Percentiles rank a stretch among this genome's conserved stretches.
These are phyloP conservation scores for Galeruca laticollis DNA, from an alignment of 2,888 invertebrate species.

Conservation along the genomic window DNA sequence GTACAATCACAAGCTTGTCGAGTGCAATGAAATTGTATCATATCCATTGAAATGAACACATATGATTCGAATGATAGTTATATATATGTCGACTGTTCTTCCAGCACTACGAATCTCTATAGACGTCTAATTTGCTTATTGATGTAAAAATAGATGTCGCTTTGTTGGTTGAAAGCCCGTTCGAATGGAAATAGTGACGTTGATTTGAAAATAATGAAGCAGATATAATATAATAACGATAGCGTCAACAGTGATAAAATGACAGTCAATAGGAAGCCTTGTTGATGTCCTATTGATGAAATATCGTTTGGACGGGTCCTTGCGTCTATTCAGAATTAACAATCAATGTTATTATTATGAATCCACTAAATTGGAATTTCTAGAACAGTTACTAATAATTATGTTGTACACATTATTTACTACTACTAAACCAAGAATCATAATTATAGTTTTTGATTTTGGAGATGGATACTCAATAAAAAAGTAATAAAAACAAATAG, in stretches of 20 bases:
- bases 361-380: too few relatives aligned
- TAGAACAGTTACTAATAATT: too few relatives aligned
- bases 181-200: neutral
- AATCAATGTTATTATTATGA: neutral
- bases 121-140: neutral
- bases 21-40: too few relatives aligned
- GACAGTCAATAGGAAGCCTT: neutral
- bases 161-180: neutral
- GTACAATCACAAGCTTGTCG: too few relatives aligned
- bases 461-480: too few relatives aligned
- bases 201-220: neutral
- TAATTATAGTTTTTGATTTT: too few relatives aligned
- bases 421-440: too few relatives aligned
- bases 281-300: neutral
- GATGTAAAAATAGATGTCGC: neutral
- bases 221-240: too few relatives aligned
- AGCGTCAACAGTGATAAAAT: neutral
- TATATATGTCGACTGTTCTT: neutral
- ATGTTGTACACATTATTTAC: too few relatives aligned
- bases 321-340: neutral
- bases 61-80: neutral
- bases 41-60: neutral
- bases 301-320: neutral
- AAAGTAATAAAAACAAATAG: too few relatives aligned
- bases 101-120: neutral